Percentiles rank a stretch among this genome's conserved stretches.
Evolutionary conservation across 2,797 vertebrate species (phyloP).

Genomic region (Parambassis ranga): DNA sequence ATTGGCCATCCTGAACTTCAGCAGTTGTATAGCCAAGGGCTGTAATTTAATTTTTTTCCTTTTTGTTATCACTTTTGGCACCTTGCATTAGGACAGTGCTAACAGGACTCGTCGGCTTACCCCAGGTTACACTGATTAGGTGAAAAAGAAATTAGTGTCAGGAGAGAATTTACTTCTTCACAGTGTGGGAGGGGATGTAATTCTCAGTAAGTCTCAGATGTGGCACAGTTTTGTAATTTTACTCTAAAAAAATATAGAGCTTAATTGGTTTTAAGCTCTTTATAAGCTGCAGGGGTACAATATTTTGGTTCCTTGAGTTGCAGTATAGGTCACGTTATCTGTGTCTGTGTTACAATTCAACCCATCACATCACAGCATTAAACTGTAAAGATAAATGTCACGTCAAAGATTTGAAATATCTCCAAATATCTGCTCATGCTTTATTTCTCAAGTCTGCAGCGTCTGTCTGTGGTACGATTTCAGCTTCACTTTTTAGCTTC

Average conservation of each 20-base stretch:
- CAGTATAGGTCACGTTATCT: not conserved
- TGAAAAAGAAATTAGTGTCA: not conserved
- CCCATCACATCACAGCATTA: not conserved
- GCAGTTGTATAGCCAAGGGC: not conserved
- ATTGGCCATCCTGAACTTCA: not conserved
- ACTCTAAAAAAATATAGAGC: not conserved
- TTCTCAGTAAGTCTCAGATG: not conserved
- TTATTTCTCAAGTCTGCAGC: not conserved
- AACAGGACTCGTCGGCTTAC: not conserved
- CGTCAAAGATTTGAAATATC: not conserved
- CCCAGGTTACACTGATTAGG: not conserved
- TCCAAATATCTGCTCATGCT: not conserved
- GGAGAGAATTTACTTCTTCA: not conserved
- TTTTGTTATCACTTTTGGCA: not conserved
- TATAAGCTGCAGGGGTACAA: not conserved
- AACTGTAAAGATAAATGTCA: not conserved
- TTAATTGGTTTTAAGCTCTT: constrained; percentile 14
- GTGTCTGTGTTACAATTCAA: not conserved
- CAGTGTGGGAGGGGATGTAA: not conserved
- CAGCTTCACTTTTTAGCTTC: constrained; percentile 17
- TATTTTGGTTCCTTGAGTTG: not conserved
- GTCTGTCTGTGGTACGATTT: not conserved
- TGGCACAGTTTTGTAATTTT: not conserved
- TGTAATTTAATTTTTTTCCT: not conserved
- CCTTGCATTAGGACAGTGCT: not conserved